Conservation (phyloP, 2,113 vertebrate genomes). For the Gnathonemus longibarbis region DNA sequence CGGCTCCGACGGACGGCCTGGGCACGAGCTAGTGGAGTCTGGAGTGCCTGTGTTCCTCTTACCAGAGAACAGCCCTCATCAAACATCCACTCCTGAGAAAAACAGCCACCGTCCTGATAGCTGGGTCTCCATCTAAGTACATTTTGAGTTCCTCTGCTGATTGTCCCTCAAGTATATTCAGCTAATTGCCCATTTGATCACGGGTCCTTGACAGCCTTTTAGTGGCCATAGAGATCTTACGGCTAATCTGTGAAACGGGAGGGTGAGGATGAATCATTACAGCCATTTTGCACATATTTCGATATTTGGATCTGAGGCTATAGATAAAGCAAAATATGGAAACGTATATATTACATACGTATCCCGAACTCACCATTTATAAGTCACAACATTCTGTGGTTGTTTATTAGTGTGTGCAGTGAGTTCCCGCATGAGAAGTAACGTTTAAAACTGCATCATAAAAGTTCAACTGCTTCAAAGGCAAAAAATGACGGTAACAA, state of each 20-base stretch:
- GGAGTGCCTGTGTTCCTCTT: neutral
- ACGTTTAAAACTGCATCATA: neutral
- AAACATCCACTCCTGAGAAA: neutral
- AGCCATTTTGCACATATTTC: neutral
- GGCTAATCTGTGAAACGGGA: neutral
- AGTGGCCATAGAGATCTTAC: neutral
- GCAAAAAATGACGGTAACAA: neutral
- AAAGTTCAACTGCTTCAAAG: neutral
- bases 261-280: neutral
- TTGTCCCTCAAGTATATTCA: slow-evolving; percentile 1
- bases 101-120: slow-evolving; percentile 3
- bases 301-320: neutral
- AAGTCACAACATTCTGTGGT: neutral
- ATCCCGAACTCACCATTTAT: neutral
- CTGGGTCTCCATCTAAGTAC: slow-evolving; percentile 14
- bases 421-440: neutral
- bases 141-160: slow-evolving; percentile 7
- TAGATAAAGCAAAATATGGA: neutral
- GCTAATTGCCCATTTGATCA: slow-evolving; percentile 15
- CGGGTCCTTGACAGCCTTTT: slow-evolving; percentile 17
- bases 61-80: slow-evolving; percentile 5
- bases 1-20: neutral
- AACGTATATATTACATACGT: neutral
- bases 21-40: neutral
- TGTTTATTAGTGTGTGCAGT: neutral